These are phyloP conservation scores for Eulemur albifrons DNA, from an alignment of 2,797 vertebrate genomes.

Conservation along the genomic window DNA sequence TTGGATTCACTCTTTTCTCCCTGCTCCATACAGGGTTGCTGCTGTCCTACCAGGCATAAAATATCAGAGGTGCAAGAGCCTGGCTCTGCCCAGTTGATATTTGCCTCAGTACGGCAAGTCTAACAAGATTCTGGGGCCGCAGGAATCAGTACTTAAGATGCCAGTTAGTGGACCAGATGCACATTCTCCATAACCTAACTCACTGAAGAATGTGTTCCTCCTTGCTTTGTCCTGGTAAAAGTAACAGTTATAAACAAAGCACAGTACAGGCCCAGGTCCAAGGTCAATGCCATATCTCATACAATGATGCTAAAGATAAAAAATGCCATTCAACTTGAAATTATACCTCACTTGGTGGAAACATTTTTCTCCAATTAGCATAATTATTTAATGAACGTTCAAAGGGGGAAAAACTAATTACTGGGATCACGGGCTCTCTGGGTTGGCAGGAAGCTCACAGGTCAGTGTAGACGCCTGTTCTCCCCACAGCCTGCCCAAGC, in stretches of 20 bases:
- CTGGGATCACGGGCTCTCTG: slow-evolving; percentile 22
- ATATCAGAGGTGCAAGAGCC: background rate
- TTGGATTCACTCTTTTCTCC: background rate
- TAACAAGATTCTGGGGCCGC: background rate
- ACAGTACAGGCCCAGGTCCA: background rate
- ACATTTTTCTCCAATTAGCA: slow-evolving; percentile 60
- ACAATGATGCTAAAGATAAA: slow-evolving; percentile 45
- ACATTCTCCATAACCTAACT: background rate
- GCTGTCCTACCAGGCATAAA: background rate
- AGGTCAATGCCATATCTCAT: background rate
- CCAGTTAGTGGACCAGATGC: background rate
- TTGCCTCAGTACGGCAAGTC: background rate
- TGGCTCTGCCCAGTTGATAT: background rate
- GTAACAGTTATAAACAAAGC: slow-evolving; percentile 8
- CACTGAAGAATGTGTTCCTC: background rate
- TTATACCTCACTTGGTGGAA: slow-evolving; percentile 56
- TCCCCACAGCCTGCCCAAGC: background rate
- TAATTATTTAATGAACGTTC: slow-evolving; percentile 51
- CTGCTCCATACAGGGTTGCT: background rate
- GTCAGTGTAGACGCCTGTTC: background rate
- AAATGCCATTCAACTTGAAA: slow-evolving; percentile 27
- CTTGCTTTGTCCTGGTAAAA: background rate
- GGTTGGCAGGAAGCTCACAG: slow-evolving; percentile 22
- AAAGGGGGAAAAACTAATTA: slow-evolving; percentile 50
- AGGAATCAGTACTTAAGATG: background rate